Base-by-base conservation (phyloP, 2,113 vertebrate genomes). In the Sander vitreus region DNA sequence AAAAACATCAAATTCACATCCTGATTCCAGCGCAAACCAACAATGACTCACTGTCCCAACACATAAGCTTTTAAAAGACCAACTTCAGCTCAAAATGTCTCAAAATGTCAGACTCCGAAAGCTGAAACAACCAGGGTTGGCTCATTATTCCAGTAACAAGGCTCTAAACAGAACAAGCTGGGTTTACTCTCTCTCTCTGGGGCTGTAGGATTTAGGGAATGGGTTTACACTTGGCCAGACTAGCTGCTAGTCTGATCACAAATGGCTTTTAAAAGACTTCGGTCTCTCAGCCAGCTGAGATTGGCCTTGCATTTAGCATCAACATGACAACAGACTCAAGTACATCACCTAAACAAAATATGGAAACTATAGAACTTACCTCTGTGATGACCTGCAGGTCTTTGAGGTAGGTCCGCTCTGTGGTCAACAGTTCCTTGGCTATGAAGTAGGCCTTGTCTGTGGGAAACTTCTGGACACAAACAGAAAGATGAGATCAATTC, bases 371-470 rank as follows among this genome's bases (percentile, higher is more conserved):
- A 16, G 13, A 25, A 27, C 69, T 85, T 91, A 99, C 98, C 96
- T 95, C 95, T 3, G 97, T 98, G 90, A 99, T 94, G 85, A 99
- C 98, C 88, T 98, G 97, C 18, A 99, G 96, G 79, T 99, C 97
- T 91, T 98, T 99, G 93, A 98, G 95, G 92, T 97, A 98, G 0
- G 98, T 99, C 75, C 97, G 91, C 91, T 99, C 98, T 0, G 98
- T 99, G 58, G 97, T 97, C 0, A 97, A 95, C 25, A 96, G 96
- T 69, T 99, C 98, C 86, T 99, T 99, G 72, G 97, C 97, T 21
- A 99, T 98, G 93, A 97, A 99, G 90, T 99, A 99, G 1, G 98
- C 96, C 85, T 98, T 98, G 93, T 99, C 97, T 19, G 96, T 95
- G 45, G 98, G 98, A 93, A 96, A 97, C 91, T 96, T 97, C 98